Evolutionary conservation across 2,888 invertebrate species (phyloP).

Genomic region (Epirrhoe alternata): DNA sequence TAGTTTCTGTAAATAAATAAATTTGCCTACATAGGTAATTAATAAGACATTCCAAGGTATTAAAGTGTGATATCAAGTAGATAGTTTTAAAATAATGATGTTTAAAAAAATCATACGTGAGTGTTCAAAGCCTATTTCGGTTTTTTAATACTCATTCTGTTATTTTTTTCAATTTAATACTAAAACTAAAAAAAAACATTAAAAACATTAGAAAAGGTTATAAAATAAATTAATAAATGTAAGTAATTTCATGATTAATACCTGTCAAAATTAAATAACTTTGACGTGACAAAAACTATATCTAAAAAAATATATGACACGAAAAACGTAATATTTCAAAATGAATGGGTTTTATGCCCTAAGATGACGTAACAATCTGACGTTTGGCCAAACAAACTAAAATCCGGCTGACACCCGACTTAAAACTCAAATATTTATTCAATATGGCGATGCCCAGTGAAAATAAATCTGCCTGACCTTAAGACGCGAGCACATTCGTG

Average conservation of each 20-base stretch:
- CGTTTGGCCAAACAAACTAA: conserved; percentile 55
- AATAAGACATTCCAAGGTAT: not conserved
- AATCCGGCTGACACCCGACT: conserved; percentile 67
- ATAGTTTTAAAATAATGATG: not conserved
- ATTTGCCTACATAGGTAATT: too few species aligned
- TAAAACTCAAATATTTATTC: conserved; percentile 63
- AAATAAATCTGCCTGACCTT: conserved; percentile 45
- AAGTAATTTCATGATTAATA: conserved; percentile 23
- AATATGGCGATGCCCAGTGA: conserved; percentile 39
- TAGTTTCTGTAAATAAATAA: too few species aligned
- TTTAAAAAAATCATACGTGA: not conserved
- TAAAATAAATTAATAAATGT: too few species aligned
- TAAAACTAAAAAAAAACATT: conserved; percentile 21
- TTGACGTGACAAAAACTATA: conserved; percentile 28
- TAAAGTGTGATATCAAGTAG: not conserved
- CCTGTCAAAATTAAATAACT: conserved; percentile 31
- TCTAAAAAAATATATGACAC: conserved; percentile 30
- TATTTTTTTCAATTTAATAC: not conserved
- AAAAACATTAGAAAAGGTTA: too few species aligned
- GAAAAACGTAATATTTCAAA: conserved; percentile 25
- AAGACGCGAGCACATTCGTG: conserved; percentile 41
- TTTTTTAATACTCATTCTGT: not conserved
- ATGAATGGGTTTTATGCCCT: conserved; percentile 50
- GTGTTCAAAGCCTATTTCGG: not conserved
- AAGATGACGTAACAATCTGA: conserved; percentile 59